Base-by-base conservation (phyloP, 2,113 vertebrate genomes). In the Natator depressus region DNA sequence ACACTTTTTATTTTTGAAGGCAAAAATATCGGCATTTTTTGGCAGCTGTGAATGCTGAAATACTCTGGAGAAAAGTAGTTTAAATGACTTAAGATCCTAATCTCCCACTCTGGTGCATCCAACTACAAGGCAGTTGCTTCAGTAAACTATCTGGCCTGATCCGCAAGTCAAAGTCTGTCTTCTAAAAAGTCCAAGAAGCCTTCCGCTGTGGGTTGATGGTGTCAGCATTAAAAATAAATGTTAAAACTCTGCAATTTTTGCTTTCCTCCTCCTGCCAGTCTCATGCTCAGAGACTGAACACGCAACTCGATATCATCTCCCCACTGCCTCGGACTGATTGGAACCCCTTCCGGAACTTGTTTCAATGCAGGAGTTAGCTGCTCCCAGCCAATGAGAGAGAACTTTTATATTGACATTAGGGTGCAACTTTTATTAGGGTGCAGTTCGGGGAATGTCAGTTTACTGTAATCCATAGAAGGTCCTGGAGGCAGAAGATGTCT, bases 1-100 rank as follows among this genome's bases (percentile, higher is more conserved):
- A 84, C 16, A 81, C 65, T 91, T 92, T 91, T 92, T 91, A 93
- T 93, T 88, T 50, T 91, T 93, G 95, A 97, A 97, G 91, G 86
- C 94, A 95, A 91, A 69, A 88, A 49, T 87, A 93, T 49, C 92
- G 75, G 65, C 69, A 42, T 86, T 93, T 95, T 89, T 59, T 94
- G 95, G 95, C 93, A 97, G 90, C 76, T 47, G 69, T 49, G 4
- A 90, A 89, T 62, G 88, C 78, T 86, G 75, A 69, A 49, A 93
- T 92, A 93, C 91, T 94, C 55, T 83, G 59, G 59, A 95, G 89
- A 95, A 95, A 93, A 94, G 89, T 89, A 89, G 82, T 91, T 97
- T 17, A 89, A 95, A 97, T 96, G 88, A 83, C 95, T 93, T 1
- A 89, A 93, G 93, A 97, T 96, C 82, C 85, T 90, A 83, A 97